Evolutionary conservation across 2,888 invertebrate genomes (phyloP), one percentile per base, ranked within the genome.

Genomic region (Hirtodrosophila trivittata): DNA sequence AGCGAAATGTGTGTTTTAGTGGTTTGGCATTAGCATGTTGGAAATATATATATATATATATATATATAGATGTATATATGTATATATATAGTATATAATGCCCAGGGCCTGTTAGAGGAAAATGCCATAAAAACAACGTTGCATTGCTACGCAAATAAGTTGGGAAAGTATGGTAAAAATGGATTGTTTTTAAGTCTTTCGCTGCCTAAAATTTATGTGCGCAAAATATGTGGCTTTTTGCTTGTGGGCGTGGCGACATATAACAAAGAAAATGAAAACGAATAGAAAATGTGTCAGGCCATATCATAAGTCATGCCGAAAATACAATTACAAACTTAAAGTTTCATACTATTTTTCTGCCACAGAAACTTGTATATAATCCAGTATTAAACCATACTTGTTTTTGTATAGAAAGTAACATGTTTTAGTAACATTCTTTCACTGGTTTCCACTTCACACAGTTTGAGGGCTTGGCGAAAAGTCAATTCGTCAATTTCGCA

Each of bases 11-110:
- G 80, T 81, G 82, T 80, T 80, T 80, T 81, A 81, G 80, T 81
- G 82, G 80, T 72, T 78, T 75, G 76, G 82, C 72, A 80, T 80
- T 81, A 80, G 80, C 80, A 80, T 80, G 78, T 72, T 67, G 66
- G 77, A 64, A 64, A 75, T 68, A 21, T 21, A 21, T 21, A 21
- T 21, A 21, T 21, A 21, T 21, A 21, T 21, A 54, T 47, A 54
- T 65, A 55, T 65, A 59, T 45, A 49, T 39, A 28, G 52, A 37
- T 26, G 42, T 13, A 42, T 55, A 55, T 45, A 54, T 32, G 57
- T 18, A 25, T 26, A 6, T 10, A 21, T 21, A 21, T 21, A 21
- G 18, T 21, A 21, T 21, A 62, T 73, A 73, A 73, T 73, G 59
- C 64, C 60, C 46, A 42, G 50, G 49, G 26, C 49, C 43, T 54